phyloP scores from a whole-genome alignment of 1,140 invertebrate genomes.

The Drosophila bocqueti region DNA sequence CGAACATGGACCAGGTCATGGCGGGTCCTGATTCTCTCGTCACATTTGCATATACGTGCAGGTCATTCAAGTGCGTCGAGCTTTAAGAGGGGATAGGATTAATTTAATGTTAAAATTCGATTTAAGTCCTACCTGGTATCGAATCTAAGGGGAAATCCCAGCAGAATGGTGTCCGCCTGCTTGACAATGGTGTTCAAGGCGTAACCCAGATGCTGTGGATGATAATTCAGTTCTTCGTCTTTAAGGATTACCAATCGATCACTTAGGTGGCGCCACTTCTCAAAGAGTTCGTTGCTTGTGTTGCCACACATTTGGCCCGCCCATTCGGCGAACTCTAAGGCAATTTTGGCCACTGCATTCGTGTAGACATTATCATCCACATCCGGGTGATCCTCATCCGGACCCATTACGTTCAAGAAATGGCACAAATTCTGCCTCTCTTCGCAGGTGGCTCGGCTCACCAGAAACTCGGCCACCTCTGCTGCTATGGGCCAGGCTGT shows the following conservation, averaged over 20 bases:
- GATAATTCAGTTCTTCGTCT: constrained; percentile 85
- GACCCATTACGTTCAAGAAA: constrained; percentile 86
- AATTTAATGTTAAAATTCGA: not conserved
- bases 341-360: constrained; percentile 86
- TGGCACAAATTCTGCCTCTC: constrained; percentile 74
- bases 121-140: constrained; percentile 71
- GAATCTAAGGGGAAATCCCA: constrained; percentile 86
- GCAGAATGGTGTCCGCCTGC: constrained; percentile 86
- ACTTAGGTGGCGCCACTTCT: constrained; percentile 85
- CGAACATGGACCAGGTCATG: constrained; percentile 88
- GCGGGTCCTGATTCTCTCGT: constrained; percentile 86
- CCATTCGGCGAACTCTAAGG: constrained; percentile 86
- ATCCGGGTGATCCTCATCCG: constrained; percentile 87
- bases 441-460: constrained; percentile 86
- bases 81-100: constrained; percentile 11
- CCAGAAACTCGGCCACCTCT: constrained; percentile 87
- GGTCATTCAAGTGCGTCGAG: constrained; percentile 85
- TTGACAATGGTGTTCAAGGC: constrained; percentile 85
- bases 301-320: constrained; percentile 49
- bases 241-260: constrained; percentile 86
- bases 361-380: constrained; percentile 87
- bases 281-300: constrained; percentile 21
- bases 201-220: constrained; percentile 86
- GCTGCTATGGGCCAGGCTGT: constrained; percentile 86
- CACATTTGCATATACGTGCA: constrained; percentile 86